phyloP scores from a whole-genome alignment of 2,113 vertebrate genomes.

The Tyrannus savana region DNA sequence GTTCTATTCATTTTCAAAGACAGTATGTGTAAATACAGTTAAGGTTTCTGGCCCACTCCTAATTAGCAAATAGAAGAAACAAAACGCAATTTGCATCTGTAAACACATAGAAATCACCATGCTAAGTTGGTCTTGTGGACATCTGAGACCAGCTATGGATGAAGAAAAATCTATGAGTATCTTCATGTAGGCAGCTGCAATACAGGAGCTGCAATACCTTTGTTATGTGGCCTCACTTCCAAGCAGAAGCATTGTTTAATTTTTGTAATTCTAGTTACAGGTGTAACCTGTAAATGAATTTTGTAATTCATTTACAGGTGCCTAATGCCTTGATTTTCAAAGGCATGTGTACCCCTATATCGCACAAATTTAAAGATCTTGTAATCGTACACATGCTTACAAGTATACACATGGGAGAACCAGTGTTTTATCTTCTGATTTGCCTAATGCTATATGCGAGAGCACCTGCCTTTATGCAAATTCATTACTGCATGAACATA shows the following conservation, averaged over 20 bases:
- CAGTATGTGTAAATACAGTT: not conserved
- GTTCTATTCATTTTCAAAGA: not conserved
- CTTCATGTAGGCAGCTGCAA: not conserved
- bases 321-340: not conserved
- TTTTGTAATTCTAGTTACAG: not conserved
- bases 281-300: too few species aligned
- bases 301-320: not conserved
- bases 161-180: not conserved
- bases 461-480: constrained; percentile 22
- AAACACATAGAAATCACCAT: not conserved
- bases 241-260: not conserved
- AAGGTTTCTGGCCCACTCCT: not conserved
- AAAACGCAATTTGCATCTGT: not conserved
- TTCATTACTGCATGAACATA: not conserved
- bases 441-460: not conserved
- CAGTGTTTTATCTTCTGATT: not conserved
- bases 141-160: not conserved
- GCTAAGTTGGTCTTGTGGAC: not conserved
- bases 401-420: not conserved
- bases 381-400: not conserved
- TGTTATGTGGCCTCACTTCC: not conserved
- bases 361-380: not conserved
- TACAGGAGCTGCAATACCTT: not conserved
- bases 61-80: not conserved
- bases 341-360: not conserved